Conservation (phyloP, 2,888 invertebrate species). For the Pristionchus maxplancki region DNA sequence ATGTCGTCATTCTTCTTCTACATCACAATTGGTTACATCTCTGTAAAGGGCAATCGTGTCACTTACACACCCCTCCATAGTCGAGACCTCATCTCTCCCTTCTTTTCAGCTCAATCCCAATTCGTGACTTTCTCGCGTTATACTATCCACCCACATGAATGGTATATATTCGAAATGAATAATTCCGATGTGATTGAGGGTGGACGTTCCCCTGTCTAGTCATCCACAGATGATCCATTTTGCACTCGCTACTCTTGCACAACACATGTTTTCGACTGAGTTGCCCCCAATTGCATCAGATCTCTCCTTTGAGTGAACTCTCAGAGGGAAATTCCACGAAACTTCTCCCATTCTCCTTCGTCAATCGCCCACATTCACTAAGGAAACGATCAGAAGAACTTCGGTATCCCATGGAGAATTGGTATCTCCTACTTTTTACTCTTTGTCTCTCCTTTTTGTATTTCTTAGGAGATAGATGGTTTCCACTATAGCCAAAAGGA, state of each 20-base stretch:
- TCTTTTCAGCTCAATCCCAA: not conserved
- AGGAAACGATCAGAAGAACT: slow-evolving; percentile 1
- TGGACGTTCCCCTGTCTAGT: not conserved
- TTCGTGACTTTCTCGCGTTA: not conserved
- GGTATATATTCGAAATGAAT: not conserved
- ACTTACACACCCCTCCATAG: not conserved
- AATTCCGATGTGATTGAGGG: not conserved
- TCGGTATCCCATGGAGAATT: not conserved
- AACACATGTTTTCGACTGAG: not conserved
- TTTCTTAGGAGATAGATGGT: not conserved
- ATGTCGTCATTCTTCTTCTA: not conserved
- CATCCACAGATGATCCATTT: not conserved
- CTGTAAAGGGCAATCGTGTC: slow-evolving; percentile 31
- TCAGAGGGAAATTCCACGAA: not conserved
- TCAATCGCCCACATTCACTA: slow-evolving; percentile 19
- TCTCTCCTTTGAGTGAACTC: not conserved
- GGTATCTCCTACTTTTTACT: not conserved
- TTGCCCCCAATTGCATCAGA: not conserved
- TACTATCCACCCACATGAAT: not conserved
- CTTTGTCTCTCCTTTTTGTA: not conserved
- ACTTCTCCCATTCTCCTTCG: not conserved
- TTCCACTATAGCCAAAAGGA: not conserved
- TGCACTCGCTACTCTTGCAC: not conserved
- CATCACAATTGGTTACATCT: not conserved
- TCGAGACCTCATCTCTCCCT: not conserved